These are phyloP conservation scores for Sarotherodon lohbergeri DNA, from an alignment of 2,113 vertebrate genomes.

Conservation along the genomic window DNA sequence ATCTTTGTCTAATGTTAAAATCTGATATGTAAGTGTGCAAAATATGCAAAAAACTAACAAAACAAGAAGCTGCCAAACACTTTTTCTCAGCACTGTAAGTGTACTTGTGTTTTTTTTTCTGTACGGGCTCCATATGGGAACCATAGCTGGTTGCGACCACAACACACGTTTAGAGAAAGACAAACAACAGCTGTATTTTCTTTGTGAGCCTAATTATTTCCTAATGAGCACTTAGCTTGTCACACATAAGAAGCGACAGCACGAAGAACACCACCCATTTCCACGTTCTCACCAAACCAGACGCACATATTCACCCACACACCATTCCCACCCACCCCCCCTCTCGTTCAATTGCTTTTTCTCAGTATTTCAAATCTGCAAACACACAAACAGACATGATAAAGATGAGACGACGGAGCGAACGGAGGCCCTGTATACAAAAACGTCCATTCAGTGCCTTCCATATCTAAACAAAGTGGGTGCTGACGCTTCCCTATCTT, in stretches of 20 bases:
- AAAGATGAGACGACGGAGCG: not conserved
- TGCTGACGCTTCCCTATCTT: not conserved
- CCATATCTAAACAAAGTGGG: slow-evolving; percentile 34
- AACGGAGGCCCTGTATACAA: slow-evolving; percentile 20
- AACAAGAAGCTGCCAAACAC: not conserved
- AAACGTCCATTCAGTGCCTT: slow-evolving; percentile 11
- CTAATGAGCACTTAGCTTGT: slow-evolving; percentile 33
- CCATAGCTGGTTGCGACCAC: not conserved
- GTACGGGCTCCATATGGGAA: slow-evolving; percentile 22
- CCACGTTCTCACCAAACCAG: not conserved
- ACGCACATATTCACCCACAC: not conserved
- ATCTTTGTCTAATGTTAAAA: not conserved
- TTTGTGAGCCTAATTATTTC: slow-evolving; percentile 45
- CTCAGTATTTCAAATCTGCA: not conserved
- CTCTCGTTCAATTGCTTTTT: not conserved
- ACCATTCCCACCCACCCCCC: not conserved
- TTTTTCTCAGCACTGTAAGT: not conserved
- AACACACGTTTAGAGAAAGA: not conserved
- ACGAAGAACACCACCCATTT: not conserved
- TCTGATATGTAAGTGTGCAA: not conserved
- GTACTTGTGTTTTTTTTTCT: not conserved
- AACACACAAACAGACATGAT: not conserved
- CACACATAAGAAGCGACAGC: not conserved
- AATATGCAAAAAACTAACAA: not conserved
- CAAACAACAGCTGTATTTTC: slow-evolving; percentile 47